These are phyloP conservation scores for Mimas tiliae DNA, from an alignment of 2,888 invertebrate genomes.

Conservation along the genomic window DNA sequence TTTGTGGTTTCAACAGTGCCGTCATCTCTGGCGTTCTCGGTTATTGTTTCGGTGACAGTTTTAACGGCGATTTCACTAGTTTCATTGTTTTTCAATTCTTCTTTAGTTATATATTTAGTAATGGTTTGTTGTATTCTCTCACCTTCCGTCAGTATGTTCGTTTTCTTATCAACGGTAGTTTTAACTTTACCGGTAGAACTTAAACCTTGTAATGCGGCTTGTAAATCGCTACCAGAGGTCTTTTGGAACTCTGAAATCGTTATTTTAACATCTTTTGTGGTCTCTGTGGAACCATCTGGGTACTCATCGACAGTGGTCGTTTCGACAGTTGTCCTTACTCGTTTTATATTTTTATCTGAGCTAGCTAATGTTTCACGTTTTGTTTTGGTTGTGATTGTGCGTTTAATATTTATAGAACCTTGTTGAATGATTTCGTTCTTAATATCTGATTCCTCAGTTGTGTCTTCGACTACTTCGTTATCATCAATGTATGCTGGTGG, in stretches of 20 bases:
- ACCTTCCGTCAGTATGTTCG: slow-evolving; percentile 73
- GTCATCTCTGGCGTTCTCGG: slow-evolving; percentile 71
- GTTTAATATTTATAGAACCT: slow-evolving; percentile 64
- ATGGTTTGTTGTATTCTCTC: slow-evolving; percentile 75
- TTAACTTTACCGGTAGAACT: slow-evolving; percentile 73
- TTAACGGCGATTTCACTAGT: slow-evolving; percentile 75
- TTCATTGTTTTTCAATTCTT: slow-evolving; percentile 69
- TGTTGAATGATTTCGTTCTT: slow-evolving; percentile 67
- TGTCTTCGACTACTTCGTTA: slow-evolving; percentile 71
- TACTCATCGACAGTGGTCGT: slow-evolving; percentile 76
- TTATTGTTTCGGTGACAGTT: slow-evolving; percentile 76
- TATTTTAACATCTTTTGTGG: slow-evolving; percentile 81
- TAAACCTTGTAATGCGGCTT: slow-evolving; percentile 75
- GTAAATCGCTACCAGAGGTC: slow-evolving; percentile 73
- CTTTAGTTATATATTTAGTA: slow-evolving; percentile 74
- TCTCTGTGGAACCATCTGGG: slow-evolving; percentile 83
- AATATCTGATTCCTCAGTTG: slow-evolving; percentile 69
- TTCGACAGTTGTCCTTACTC: slow-evolving; percentile 84
- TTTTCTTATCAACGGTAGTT: slow-evolving; percentile 77
- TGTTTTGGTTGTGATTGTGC: slow-evolving; percentile 76
- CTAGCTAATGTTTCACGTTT: slow-evolving; percentile 79
- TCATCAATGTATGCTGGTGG: slow-evolving; percentile 58
- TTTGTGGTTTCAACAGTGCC: slow-evolving; percentile 78
- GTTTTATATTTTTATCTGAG: slow-evolving; percentile 79
- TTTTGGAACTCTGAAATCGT: slow-evolving; percentile 81